Percentiles rank a stretch among this genome's conserved stretches.
Evolutionary conservation across 2,113 vertebrate genomes (phyloP).

Genomic region (Microcebus lehilahytsara): DNA sequence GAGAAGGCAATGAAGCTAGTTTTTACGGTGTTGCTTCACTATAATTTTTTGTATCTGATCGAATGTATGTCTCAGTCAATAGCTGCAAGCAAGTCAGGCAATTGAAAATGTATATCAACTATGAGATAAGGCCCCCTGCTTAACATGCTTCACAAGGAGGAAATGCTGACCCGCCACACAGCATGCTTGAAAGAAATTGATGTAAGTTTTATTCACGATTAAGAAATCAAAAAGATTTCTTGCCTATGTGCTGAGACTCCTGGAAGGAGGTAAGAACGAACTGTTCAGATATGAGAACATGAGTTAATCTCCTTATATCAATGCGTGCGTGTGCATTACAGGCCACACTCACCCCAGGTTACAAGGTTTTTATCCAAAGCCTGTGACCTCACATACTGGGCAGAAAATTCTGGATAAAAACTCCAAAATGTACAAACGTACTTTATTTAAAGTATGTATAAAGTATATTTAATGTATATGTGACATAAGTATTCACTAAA

Average conservation of each 20-base stretch:
- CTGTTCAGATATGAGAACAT: background rate
- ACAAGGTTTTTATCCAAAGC: background rate
- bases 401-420: background rate
- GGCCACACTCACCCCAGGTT: background rate
- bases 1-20: slow-evolving; percentile 52
- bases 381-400: slow-evolving; percentile 34
- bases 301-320: background rate
- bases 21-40: slow-evolving; percentile 42
- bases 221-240: background rate
- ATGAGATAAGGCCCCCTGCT: slow-evolving; percentile 20
- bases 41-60: slow-evolving; percentile 48
- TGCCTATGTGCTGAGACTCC: background rate
- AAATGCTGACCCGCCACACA: slow-evolving; percentile 15
- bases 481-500: background rate
- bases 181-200: slow-evolving; percentile 23
- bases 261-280: background rate
- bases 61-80: slow-evolving; percentile 52
- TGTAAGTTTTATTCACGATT: background rate
- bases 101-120: slow-evolving; percentile 40
- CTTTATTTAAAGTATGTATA: slow-evolving; percentile 25
- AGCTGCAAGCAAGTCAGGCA: slow-evolving; percentile 58
- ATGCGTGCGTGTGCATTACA: background rate
- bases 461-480: background rate
- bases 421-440: slow-evolving; percentile 39
- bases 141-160: slow-evolving; percentile 3